Evolutionary conservation across 2,888 invertebrate species (phyloP).

Genomic region (Harpalus rubripes): DNA sequence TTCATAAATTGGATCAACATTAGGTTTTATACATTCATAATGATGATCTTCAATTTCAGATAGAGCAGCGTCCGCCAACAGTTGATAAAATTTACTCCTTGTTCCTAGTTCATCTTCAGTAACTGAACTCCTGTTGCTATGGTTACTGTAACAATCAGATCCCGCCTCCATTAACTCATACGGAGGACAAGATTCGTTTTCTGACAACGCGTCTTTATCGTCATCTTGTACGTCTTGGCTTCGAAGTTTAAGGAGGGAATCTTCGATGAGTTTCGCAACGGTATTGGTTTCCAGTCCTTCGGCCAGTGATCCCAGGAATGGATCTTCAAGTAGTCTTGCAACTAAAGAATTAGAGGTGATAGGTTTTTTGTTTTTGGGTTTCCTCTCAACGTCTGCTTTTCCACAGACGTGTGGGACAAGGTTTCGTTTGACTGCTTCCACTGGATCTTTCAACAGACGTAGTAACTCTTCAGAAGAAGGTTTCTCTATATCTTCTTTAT

Average conservation of each 20-base stretch:
- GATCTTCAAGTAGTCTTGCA: conserved; percentile 82
- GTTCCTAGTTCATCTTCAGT: conserved; percentile 83
- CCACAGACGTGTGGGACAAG: conserved; percentile 89
- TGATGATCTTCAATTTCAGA: conserved; percentile 86
- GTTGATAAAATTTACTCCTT: conserved; percentile 86
- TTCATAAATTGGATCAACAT: conserved; percentile 88
- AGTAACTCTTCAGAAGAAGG: conserved; percentile 63
- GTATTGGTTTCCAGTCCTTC: conserved; percentile 82
- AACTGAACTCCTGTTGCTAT: conserved; percentile 76
- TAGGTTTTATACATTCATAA: conserved; percentile 85
- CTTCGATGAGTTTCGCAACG: conserved; percentile 83
- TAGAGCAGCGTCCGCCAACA: conserved; percentile 85
- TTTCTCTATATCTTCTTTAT: conserved; percentile 45
- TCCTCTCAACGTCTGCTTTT: conserved; percentile 78
- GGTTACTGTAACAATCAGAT: conserved; percentile 87
- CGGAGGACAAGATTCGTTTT: conserved; percentile 82
- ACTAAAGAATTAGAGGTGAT: conserved; percentile 74
- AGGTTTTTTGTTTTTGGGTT: conserved; percentile 72
- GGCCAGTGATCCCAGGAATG: conserved; percentile 82
- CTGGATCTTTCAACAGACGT: conserved; percentile 83
- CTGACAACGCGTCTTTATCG: conserved; percentile 77
- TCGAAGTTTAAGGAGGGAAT: conserved; percentile 82
- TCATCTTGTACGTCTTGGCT: conserved; percentile 74
- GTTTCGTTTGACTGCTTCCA: conserved; percentile 87
- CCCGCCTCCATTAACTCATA: conserved; percentile 88